These are phyloP conservation scores for Antheraea assamensis DNA, from an alignment of 2,888 invertebrate species.

Conservation along the genomic window DNA sequence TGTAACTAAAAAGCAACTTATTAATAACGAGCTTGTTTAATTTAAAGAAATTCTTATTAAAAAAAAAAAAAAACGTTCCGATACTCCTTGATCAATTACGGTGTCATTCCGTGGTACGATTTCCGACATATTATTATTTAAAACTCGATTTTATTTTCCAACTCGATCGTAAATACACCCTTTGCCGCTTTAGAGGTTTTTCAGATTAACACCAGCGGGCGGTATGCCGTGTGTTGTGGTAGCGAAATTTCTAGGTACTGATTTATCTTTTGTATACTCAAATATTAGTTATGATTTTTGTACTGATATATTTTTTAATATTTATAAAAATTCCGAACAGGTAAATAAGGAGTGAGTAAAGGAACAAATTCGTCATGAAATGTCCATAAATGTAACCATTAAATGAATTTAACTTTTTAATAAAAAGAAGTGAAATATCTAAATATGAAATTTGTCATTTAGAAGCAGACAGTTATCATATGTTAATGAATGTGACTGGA, in stretches of 20 bases:
- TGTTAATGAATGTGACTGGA: no score
- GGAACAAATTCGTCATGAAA: no score
- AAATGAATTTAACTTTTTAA: no score
- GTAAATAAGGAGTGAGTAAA: no score
- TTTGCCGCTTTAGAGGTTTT: slow-evolving; percentile 22
- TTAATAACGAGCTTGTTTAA: neutral
- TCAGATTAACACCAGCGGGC: neutral
- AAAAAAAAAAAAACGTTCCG: neutral
- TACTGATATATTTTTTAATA: neutral
- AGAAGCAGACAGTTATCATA: no score
- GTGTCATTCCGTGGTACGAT: slow-evolving; percentile 27
- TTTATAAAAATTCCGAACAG: neutral
- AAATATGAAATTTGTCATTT: no score
- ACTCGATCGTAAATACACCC: slow-evolving; percentile 29
- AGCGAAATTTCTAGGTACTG: neutral
- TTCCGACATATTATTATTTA: slow-evolving; percentile 33
- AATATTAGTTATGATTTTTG: neutral
- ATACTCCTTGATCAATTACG: slow-evolving; percentile 25
- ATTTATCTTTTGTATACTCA: no score
- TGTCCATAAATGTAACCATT: no score
- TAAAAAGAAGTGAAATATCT: no score
- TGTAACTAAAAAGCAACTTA: neutral
- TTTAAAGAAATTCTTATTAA: neutral
- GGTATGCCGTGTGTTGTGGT: neutral
- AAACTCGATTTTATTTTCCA: slow-evolving; percentile 33